phyloP scores from a whole-genome alignment of 1,140 invertebrate species.

The Drosophila lacteicornis region DNA sequence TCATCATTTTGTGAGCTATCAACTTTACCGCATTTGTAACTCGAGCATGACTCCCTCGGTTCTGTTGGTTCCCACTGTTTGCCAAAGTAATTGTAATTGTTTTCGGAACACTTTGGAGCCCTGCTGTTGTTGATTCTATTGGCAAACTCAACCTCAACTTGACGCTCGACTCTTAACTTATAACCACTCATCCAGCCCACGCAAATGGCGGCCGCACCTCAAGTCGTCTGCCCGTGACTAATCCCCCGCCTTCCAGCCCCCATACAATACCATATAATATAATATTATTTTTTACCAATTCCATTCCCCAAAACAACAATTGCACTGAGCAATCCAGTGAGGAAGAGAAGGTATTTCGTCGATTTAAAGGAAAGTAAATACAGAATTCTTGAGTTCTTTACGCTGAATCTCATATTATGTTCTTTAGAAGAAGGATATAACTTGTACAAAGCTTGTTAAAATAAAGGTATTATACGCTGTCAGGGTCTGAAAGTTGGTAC shows the following conservation, averaged over 20 bases:
- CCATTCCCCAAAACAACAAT: conserved; percentile 18
- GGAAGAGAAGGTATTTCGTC: background rate
- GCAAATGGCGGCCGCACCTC: conserved; percentile 40
- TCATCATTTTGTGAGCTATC: conserved; percentile 7
- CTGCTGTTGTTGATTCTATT: conserved; percentile 69
- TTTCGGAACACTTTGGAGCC: conserved; percentile 45
- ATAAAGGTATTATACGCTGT: background rate
- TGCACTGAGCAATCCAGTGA: conserved; percentile 30
- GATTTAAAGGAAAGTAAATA: background rate
- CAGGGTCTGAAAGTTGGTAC: background rate
- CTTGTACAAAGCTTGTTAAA: background rate
- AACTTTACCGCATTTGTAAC: conserved; percentile 31
- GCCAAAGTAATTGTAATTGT: conserved; percentile 68
- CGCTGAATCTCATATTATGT: background rate
- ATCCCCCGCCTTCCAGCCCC: conserved; percentile 10
- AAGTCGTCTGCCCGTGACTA: conserved; percentile 42
- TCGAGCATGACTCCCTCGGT: conserved; percentile 26
- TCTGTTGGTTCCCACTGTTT: conserved; percentile 50
- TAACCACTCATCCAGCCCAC: conserved; percentile 40
- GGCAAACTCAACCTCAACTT: conserved; percentile 41
- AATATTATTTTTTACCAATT: conserved; percentile 2
- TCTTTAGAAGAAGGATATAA: background rate
- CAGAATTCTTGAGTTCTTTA: background rate
- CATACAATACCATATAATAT: conserved; percentile 14
- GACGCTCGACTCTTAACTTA: conserved; percentile 21